Evolutionary conservation across 2,113 vertebrate genomes (phyloP).

Genomic region (Brachionichthys hirsutus): DNA sequence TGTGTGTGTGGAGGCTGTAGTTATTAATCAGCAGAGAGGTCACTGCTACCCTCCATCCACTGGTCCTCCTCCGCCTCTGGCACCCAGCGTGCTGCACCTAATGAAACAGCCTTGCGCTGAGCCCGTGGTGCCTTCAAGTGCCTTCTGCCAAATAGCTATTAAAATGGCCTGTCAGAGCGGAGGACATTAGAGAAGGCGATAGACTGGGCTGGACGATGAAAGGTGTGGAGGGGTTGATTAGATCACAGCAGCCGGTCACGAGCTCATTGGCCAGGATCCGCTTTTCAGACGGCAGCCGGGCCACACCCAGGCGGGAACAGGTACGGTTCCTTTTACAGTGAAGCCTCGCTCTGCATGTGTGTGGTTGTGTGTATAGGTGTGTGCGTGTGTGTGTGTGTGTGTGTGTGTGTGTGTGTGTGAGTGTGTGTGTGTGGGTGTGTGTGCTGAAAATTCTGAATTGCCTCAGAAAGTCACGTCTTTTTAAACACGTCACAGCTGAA

Average conservation of each 20-base stretch:
- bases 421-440: not conserved
- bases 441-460: no score
- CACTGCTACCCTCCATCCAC: conserved; percentile 17
- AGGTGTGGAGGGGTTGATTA: conserved; percentile 44
- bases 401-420: no score
- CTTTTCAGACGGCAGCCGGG: conserved; percentile 16
- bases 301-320: conserved; percentile 4
- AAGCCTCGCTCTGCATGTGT: not conserved
- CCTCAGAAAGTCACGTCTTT: no score
- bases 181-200: conserved; percentile 60
- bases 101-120: conserved; percentile 56
- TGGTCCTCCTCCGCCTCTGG: conserved; percentile 7
- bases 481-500: no score
- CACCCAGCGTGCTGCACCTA: conserved; percentile 52
- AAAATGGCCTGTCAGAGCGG: conserved; percentile 57
- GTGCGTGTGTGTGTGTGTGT: no score
- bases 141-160: conserved; percentile 62
- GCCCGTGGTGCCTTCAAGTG: conserved; percentile 57
- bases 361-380: not conserved
- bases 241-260: conserved; percentile 49
- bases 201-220: conserved; percentile 57
- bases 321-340: conserved; percentile 6
- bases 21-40: conserved; percentile 41
- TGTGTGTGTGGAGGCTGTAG: conserved; percentile 2
- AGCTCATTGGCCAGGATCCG: conserved; percentile 48